A percentile compares a stretch with the other conserved stretches of the same genome.
Evolutionary conservation across 2,797 vertebrate genomes (phyloP).

Genomic region (Coluber constrictor): DNA sequence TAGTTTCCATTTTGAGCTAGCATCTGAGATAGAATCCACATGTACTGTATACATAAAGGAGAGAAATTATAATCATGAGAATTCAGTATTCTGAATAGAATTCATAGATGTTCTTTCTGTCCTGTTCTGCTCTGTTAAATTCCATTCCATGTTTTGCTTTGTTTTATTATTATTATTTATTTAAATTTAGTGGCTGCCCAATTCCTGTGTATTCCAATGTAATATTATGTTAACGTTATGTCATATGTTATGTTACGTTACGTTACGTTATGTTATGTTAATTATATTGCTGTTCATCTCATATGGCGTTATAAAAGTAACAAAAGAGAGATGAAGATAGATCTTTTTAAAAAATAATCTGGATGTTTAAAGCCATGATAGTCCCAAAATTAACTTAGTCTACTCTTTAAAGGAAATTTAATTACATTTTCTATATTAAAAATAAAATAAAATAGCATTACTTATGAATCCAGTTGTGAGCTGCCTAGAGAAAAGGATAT

Average conservation of each 20-base stretch:
- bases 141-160: neutral
- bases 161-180: neutral
- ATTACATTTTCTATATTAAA: neutral
- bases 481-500: neutral
- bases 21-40: neutral
- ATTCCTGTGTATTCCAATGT: neutral
- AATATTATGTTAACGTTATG: neutral
- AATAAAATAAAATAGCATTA: neutral
- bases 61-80: neutral
- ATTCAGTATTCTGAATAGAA: neutral
- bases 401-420: neutral
- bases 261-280: neutral
- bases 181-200: neutral
- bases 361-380: neutral
- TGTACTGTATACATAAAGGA: neutral
- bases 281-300: neutral
- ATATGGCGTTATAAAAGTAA: neutral
- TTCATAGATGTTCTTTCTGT: neutral
- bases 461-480: neutral
- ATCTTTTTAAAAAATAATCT: neutral
- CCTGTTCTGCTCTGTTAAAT: neutral
- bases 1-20: slow-evolving; percentile 37
- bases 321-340: neutral
- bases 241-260: no score
- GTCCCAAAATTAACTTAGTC: neutral